These are phyloP conservation scores for Tinea semifulvella DNA, from an alignment of 2,888 invertebrate species.

Conservation along the genomic window DNA sequence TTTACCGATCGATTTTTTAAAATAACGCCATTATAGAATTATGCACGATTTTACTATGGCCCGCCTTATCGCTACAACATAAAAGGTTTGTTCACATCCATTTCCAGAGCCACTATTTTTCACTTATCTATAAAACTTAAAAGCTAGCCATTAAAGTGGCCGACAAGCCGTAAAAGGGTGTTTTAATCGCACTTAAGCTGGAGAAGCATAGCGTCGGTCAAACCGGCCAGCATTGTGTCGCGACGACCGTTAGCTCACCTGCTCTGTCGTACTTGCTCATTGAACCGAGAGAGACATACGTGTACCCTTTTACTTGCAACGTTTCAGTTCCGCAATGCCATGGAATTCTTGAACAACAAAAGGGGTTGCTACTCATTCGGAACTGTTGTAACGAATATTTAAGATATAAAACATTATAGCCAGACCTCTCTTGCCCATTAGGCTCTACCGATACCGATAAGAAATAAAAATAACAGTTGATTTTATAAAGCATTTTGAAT, in stretches of 20 bases:
- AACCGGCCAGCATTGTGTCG: conserved; percentile 17
- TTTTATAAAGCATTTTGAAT: too few species aligned
- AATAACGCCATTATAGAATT: not conserved
- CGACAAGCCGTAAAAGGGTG: conserved; percentile 9
- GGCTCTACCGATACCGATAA: too few species aligned
- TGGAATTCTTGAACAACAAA: too few species aligned
- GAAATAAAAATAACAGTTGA: too few species aligned
- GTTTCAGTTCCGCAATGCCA: not conserved
- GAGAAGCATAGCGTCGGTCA: conserved; percentile 4
- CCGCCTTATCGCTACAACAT: not conserved
- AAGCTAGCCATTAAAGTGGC: conserved; percentile 10
- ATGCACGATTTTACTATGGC: not conserved
- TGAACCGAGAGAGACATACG: conserved; percentile 51
- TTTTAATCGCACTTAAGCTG: conserved; percentile 9
- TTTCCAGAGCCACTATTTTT: not conserved
- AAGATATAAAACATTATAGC: too few species aligned
- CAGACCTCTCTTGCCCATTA: too few species aligned
- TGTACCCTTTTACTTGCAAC: conserved; percentile 4
- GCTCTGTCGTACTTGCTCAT: conserved; percentile 31
- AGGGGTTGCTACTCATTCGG: too few species aligned
- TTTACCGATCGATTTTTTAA: conserved; percentile 39
- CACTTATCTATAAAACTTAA: conserved; percentile 9
- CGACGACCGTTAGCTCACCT: conserved; percentile 54
- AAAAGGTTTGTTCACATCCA: not conserved
- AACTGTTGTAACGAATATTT: too few species aligned